phyloP scores from a whole-genome alignment of 2,888 invertebrate species.

The Agonopterix arenella region DNA sequence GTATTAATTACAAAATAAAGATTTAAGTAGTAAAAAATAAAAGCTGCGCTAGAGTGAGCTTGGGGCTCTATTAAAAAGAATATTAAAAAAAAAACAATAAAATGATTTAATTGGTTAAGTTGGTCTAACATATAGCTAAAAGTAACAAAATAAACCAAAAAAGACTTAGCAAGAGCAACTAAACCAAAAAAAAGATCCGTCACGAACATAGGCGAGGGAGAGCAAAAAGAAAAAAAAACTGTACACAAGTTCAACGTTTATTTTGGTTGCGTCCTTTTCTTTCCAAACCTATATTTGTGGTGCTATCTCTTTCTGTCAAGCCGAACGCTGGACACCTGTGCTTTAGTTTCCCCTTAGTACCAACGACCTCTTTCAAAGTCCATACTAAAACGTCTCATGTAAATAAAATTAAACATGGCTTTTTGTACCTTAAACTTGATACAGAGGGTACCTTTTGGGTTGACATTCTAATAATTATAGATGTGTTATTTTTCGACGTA shows the following conservation, averaged over 20 bases:
- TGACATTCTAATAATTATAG: conserved; percentile 38
- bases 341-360: conserved; percentile 76
- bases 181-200: conserved; percentile 67
- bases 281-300: conserved; percentile 27
- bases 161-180: conserved; percentile 59
- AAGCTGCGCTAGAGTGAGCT: not conserved
- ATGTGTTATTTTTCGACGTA: conserved; percentile 65
- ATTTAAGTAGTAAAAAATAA: too few species aligned
- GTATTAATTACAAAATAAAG: too few species aligned
- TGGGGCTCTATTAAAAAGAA: conserved; percentile 11
- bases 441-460: conserved; percentile 27
- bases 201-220: conserved; percentile 77
- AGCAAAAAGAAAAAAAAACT: conserved; percentile 66
- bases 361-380: conserved; percentile 66
- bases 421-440: conserved; percentile 26
- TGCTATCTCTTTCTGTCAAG: conserved; percentile 44
- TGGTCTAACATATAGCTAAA: conserved; percentile 68
- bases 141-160: conserved; percentile 69
- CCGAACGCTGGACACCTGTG: conserved; percentile 77
- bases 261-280: conserved; percentile 68
- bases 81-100: conserved; percentile 26
- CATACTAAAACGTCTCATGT: conserved; percentile 45
- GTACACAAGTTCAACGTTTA: conserved; percentile 75
- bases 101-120: conserved; percentile 39
- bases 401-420: conserved; percentile 24